A percentile compares a stretch with the other conserved stretches of the same genome.
Evolutionary conservation across 2,888 invertebrate genomes (phyloP).

Genomic region (Lymantria dispar): DNA sequence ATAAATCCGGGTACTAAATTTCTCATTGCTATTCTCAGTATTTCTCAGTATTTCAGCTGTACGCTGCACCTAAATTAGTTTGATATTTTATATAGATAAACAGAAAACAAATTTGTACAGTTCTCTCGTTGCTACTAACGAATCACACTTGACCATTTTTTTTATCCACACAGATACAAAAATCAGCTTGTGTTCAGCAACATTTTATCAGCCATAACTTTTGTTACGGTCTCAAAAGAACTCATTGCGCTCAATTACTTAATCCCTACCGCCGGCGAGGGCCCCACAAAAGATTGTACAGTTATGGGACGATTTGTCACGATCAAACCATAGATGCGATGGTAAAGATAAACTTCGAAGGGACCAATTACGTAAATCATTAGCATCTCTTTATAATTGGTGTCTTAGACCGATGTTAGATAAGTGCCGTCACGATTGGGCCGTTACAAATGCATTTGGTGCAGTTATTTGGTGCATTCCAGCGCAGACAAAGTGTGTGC

Average conservation of each 20-base stretch:
- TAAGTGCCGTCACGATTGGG: constrained; percentile 20
- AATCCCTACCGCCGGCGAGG: constrained; percentile 8
- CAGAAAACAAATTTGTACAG: too few species aligned
- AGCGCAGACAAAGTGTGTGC: not conserved
- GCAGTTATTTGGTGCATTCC: constrained; percentile 27
- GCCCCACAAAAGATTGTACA: constrained; percentile 12
- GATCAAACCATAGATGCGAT: constrained; percentile 25
- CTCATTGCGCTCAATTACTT: constrained; percentile 7
- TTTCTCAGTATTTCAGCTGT: too few species aligned
- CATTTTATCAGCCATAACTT: not conserved
- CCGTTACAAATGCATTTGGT: constrained; percentile 30
- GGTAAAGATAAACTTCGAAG: constrained; percentile 35
- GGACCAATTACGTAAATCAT: constrained; percentile 46
- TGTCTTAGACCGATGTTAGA: constrained; percentile 29
- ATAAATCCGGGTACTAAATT: too few species aligned
- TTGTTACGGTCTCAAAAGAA: constrained; percentile 4
- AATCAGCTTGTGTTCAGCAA: not conserved
- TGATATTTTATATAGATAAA: too few species aligned
- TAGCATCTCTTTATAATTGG: constrained; percentile 45
- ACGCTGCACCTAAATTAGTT: too few species aligned
- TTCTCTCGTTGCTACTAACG: too few species aligned
- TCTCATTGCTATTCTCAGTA: too few species aligned
- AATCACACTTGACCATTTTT: not conserved
- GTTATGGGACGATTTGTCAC: constrained; percentile 30
- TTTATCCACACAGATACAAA: not conserved